phyloP scores from a whole-genome alignment of 2,797 vertebrate genomes.

The Falco novaeseelandiae region DNA sequence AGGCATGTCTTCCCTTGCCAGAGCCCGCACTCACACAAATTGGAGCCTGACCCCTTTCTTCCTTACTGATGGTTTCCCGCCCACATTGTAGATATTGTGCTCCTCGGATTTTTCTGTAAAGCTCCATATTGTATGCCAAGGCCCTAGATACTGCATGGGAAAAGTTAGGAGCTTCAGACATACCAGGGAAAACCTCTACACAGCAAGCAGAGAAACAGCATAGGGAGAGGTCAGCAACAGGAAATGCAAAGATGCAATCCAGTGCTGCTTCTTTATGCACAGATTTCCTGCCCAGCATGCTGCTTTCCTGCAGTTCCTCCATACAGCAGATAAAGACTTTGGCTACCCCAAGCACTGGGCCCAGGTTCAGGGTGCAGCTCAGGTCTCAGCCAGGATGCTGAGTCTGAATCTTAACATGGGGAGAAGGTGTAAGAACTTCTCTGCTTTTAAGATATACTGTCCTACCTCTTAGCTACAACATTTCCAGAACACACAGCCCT shows the following conservation, averaged over 20 bases:
- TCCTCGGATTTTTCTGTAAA: not conserved
- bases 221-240: fast-evolving
- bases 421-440: not conserved
- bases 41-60: not conserved
- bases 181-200: not conserved
- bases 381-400: not conserved
- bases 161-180: not conserved
- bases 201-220: not conserved
- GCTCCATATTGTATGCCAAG: not conserved
- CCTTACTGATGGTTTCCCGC: too few relatives aligned
- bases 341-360: fast-evolving
- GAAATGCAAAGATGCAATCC: not conserved
- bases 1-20: not conserved
- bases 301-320: not conserved
- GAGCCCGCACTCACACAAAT: not conserved
- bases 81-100: fast-evolving
- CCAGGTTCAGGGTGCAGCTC: not conserved
- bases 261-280: fast-evolving
- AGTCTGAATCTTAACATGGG: not conserved
- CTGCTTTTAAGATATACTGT: not conserved
- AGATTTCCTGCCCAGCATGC: not conserved
- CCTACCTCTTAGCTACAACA: not conserved
- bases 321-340: not conserved
- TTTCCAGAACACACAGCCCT: not conserved
- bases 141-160: not conserved